These are phyloP conservation scores for Trachops cirrhosus DNA, from an alignment of 2,797 vertebrate species.

Conservation along the genomic window DNA sequence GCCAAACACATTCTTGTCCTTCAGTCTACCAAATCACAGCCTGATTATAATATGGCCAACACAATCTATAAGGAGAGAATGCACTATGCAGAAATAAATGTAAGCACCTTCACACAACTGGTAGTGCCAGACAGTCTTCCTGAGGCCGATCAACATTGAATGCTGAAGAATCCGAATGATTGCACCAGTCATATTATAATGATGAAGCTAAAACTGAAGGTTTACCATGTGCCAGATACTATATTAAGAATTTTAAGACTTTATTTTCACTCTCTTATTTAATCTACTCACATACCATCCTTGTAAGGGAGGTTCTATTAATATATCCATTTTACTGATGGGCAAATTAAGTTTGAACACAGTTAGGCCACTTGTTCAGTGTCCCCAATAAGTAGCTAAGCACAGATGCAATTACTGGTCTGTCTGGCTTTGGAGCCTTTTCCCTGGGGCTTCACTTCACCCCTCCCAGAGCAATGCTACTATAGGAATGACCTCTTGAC, in stretches of 20 bases:
- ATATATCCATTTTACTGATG: background rate
- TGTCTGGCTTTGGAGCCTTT: background rate
- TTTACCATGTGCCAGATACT: background rate
- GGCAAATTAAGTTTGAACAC: background rate
- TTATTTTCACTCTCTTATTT: background rate
- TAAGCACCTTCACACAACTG: background rate
- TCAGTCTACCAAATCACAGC: background rate
- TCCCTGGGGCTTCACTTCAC: background rate
- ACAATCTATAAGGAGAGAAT: background rate
- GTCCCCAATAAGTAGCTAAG: background rate
- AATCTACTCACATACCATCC: background rate
- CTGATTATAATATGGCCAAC: background rate
- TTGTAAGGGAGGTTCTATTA: background rate
- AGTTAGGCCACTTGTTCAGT: background rate
- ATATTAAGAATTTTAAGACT: background rate
- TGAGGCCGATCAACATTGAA: background rate
- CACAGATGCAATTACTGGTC: background rate
- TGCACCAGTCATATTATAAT: background rate
- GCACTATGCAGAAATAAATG: background rate
- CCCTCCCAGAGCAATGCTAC: background rate
- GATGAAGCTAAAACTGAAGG: background rate
- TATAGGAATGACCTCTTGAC: background rate
- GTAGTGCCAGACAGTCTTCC: background rate
- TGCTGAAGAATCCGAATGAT: background rate
- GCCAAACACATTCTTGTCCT: background rate